Base-by-base conservation (phyloP, 23 tunicate genomes). In the Diplosoma virens region DNA sequence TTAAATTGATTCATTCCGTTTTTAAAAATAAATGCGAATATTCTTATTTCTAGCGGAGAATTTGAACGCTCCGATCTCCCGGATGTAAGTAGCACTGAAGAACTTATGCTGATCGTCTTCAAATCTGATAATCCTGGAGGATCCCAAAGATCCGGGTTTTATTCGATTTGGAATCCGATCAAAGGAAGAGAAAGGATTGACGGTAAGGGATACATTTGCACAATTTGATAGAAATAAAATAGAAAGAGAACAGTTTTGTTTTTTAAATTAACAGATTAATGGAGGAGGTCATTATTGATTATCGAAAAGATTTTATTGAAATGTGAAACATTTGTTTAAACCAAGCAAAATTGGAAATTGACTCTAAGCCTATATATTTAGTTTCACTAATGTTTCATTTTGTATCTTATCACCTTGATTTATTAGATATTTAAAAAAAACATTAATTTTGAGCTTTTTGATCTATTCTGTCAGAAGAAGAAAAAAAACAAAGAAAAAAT, bases 61-160 rank as follows among this genome's bases (percentile, higher is more conserved):
- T 58, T 35, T 17, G 3, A 22, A 3, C 9, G 29, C 28, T 16
- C 41, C 21, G 55, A 18, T 56, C 50, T 67, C 17, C 82, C 87
- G 6, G 71, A 28, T 6, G 82, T 84, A 25, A 90, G 66, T 34
- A 90, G 97, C 78, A 90, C 90, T 4, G 90, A 90, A 47, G 82
- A 90, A 79, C 11, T 21, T 16, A 84, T 90, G 86, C 14, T 67
- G 32, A 64, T 90, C 41, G 52, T 23, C 6, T 90, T 90, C 55
- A 80, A 53, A 34, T 66, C 85, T 1, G 97, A 90, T 54, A n/a
- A n/a, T n/a, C n/a, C n/a, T n/a, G n/a, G n/a, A n/a, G n/a, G n/a
- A n/a, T n/a, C n/a, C n/a, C n/a, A n/a, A 14, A 59, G 22, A 17
- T 17, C 14, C 14, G 17, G 17, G 16, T 17, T 46, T 17, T 14